Percentiles rank a stretch among this genome's conserved stretches.
Evolutionary conservation across 2,113 vertebrate species (phyloP).

Genomic region (Lonchura striata): DNA sequence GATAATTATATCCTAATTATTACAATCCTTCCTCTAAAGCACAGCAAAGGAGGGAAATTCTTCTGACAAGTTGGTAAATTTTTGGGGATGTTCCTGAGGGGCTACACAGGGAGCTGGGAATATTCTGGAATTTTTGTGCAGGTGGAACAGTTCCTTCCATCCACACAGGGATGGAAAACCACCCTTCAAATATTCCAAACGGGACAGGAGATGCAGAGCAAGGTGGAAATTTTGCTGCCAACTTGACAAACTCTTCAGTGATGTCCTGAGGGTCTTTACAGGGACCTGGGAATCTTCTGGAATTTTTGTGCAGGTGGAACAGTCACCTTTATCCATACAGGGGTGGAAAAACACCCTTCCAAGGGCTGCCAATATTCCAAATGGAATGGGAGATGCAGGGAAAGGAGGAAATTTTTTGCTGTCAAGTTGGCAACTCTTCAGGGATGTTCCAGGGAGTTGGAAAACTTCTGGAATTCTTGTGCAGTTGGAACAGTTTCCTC

Average conservation of each 20-base stretch:
- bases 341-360: background rate
- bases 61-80: background rate
- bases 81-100: background rate
- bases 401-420: background rate
- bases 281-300: background rate
- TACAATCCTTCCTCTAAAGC: background rate
- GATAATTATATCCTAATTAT: background rate
- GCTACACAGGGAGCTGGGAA: background rate
- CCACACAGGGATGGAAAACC: background rate
- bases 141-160: background rate
- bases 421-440: rapidly evolving
- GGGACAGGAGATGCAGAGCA: background rate
- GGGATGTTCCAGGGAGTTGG: background rate
- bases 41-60: background rate
- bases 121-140: background rate
- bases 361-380: background rate
- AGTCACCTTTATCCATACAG: background rate
- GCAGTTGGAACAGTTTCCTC: background rate
- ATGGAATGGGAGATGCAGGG: background rate
- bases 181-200: background rate
- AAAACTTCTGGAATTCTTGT: background rate
- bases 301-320: background rate
- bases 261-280: background rate
- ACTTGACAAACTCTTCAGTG: background rate
- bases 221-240: background rate